phyloP scores from a whole-genome alignment of 2,888 invertebrate species.

The Cantharis flavilabris region DNA sequence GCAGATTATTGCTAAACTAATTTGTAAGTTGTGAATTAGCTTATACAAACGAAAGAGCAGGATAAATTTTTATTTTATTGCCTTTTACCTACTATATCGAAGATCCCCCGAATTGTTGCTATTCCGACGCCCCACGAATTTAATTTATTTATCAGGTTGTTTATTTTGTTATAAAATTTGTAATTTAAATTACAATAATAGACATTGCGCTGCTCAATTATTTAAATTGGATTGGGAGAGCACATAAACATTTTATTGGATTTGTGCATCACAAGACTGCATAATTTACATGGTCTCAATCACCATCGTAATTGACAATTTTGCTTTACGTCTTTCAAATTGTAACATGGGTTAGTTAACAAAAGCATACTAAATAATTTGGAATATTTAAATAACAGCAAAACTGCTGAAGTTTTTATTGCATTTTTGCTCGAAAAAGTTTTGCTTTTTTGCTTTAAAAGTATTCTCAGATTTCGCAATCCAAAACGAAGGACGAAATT shows the following conservation, averaged over 20 bases:
- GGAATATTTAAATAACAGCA: background rate
- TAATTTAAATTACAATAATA: background rate
- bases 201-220: background rate
- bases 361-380: background rate
- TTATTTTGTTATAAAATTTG: background rate
- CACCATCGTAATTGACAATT: background rate
- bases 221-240: background rate
- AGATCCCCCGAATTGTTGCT: background rate
- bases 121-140: background rate
- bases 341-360: background rate
- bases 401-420: no score
- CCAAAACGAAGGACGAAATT: background rate
- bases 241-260: background rate
- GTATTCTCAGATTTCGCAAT: no score
- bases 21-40: constrained; percentile 16
- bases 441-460: no score
- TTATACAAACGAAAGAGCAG: constrained; percentile 7
- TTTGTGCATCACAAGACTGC: background rate
- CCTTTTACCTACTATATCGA: no score
- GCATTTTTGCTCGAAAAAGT: no score
- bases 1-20: constrained; percentile 23
- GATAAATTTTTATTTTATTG: background rate
- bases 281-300: background rate
- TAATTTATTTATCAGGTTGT: background rate
- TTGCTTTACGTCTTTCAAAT: background rate